These are phyloP conservation scores for Capreolus pygargus DNA, from an alignment of 2,113 vertebrate species.

Conservation along the genomic window DNA sequence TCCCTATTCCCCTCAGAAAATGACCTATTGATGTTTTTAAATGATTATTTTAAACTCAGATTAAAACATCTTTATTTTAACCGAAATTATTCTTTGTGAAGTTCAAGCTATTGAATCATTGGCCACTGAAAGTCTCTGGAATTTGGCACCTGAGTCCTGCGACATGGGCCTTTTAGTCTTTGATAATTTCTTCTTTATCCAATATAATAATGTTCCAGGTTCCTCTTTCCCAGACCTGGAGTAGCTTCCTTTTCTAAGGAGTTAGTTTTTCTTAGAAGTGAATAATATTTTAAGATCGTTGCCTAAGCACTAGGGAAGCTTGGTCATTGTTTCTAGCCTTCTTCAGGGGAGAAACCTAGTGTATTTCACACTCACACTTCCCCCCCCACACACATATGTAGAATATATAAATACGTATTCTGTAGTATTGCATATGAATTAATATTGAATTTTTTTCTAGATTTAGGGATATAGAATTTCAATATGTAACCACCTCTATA, in stretches of 20 bases:
- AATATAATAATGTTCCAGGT: not conserved
- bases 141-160: not conserved
- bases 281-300: not conserved
- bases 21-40: not conserved
- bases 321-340: not conserved
- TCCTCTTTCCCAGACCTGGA: not conserved
- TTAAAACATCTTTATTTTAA: not conserved
- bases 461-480: not conserved
- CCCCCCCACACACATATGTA: not conserved
- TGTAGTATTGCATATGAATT: not conserved
- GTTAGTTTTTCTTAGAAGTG: not conserved
- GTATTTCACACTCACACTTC: not conserved
- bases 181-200: not conserved
- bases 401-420: not conserved
- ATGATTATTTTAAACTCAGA: not conserved
- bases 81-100: not conserved
- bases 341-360: not conserved
- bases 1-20: not conserved
- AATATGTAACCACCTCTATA: not conserved
- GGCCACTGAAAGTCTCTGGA: not conserved
- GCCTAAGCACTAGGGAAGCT: not conserved
- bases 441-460: not conserved
- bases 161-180: not conserved
- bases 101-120: not conserved
- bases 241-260: not conserved